Evolutionary conservation across 2,888 invertebrate genomes (phyloP).

Genomic region (Scaptomyza parva): DNA sequence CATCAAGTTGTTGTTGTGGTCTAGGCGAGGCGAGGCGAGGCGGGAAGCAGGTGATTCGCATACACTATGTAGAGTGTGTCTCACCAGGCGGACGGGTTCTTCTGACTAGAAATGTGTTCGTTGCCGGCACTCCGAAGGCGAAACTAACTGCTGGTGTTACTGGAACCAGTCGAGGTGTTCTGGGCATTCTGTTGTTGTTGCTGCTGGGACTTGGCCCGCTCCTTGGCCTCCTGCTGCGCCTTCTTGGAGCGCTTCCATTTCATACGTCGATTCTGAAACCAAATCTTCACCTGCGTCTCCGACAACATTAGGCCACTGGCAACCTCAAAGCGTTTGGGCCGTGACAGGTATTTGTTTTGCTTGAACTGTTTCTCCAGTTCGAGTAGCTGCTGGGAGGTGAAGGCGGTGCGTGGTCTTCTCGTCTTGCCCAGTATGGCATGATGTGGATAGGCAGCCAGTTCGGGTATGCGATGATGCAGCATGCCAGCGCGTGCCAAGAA

Average conservation of each 20-base stretch:
- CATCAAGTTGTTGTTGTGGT: slow-evolving; percentile 23
- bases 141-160: slow-evolving; percentile 57
- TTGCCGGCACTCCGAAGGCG: neutral
- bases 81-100: slow-evolving; percentile 60
- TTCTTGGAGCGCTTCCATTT: slow-evolving; percentile 99
- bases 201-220: slow-evolving; percentile 83
- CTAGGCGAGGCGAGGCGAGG: slow-evolving; percentile 1
- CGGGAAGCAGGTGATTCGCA: slow-evolving; percentile 20
- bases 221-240: slow-evolving; percentile 94
- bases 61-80: slow-evolving; percentile 64
- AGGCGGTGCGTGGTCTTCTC: slow-evolving; percentile 97
- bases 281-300: slow-evolving; percentile 99
- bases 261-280: slow-evolving; percentile 99
- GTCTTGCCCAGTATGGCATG: slow-evolving; percentile 94
- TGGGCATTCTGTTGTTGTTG: slow-evolving; percentile 21
- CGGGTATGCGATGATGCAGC: slow-evolving; percentile 95
- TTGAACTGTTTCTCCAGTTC: slow-evolving; percentile 99
- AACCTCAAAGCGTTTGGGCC: slow-evolving; percentile 99
- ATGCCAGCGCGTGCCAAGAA: slow-evolving; percentile 96
- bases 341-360: slow-evolving; percentile 98
- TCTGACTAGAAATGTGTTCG: slow-evolving; percentile 65
- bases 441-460: slow-evolving; percentile 90
- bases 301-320: slow-evolving; percentile 98
- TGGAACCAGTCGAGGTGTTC: slow-evolving; percentile 36
- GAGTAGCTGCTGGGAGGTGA: slow-evolving; percentile 97